Evolutionary conservation across 2,113 vertebrate genomes (phyloP), one percentile per base, ranked within the genome.

Genomic region (Esox niger): DNA sequence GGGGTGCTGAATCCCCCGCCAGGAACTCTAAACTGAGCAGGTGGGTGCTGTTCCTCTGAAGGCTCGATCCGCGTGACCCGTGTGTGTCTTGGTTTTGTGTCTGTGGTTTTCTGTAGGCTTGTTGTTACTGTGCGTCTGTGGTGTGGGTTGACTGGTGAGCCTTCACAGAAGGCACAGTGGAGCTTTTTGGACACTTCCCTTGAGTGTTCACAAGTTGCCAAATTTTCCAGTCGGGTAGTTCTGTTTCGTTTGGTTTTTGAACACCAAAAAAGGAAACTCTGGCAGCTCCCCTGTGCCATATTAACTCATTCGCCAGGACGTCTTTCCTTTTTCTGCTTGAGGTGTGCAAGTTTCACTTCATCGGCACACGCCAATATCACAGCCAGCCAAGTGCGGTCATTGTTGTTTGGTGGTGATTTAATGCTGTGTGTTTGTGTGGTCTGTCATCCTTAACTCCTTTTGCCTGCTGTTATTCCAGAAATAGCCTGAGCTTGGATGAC

Each of bases 401-500:
- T 21, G 47, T 6, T 52, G 11, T 66, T 33, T 38, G 62, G 25
- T 68, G 60, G 43, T n/a, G n/a, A n/a, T n/a, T n/a, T n/a, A n/a
- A n/a, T n/a, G n/a, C n/a, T n/a, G n/a, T 63, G 27, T 43, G 54
- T 70, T 68, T 31, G 75, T 86, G 57, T 78, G 87, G 81, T 79
- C 77, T 79, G 84, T 81, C 89, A 43, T 43, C 86, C 78, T 79
- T 95, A 92, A 94, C 90, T 88, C 90, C 81, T 76, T 93, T 75
- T 95, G 89, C 93, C 29, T 59, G 57, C 57, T 95, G 85, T 94
- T 96, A 90, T 95, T 97, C 88, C 94, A 98, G 96, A 97, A 94
- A 94, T 97, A 98, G 95, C 94, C 91, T 98, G 90, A 95, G 94
- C 95, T 92, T 98, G 95, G 96, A 98, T 95, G 95, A 97, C 90